These are phyloP conservation scores for Condylura cristata DNA, from an alignment of 2,113 vertebrate genomes.

Conservation along the genomic window DNA sequence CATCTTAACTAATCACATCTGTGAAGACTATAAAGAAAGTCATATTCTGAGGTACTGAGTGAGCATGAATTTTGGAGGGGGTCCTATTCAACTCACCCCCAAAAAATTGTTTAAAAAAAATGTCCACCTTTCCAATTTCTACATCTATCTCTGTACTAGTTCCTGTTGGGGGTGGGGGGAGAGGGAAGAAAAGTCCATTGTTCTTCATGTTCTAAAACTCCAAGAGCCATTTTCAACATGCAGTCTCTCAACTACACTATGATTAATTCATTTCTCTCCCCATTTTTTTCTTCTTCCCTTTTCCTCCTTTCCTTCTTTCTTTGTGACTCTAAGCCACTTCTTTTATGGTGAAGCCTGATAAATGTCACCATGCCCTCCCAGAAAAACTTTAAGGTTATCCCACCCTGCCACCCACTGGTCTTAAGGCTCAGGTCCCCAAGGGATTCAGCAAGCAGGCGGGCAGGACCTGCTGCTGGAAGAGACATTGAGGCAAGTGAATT, in stretches of 20 bases:
- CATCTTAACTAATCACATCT: not conserved
- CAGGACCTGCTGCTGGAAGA: not conserved
- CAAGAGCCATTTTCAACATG: no score
- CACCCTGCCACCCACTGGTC: not conserved
- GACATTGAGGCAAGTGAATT: rapidly evolving
- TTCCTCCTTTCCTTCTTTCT: not conserved
- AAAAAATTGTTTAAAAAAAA: not conserved
- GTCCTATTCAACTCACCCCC: not conserved
- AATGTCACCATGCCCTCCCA: no score
- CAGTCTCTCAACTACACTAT: not conserved
- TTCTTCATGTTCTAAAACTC: not conserved
- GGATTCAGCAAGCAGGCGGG: no score
- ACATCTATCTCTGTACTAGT: not conserved
- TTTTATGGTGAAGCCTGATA: not conserved
- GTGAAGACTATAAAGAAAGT: not conserved
- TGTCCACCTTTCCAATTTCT: not conserved
- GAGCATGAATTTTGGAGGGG: not conserved
- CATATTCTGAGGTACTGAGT: not conserved
- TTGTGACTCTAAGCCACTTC: not conserved
- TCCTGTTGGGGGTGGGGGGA: not conserved
- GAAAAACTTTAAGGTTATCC: not conserved
- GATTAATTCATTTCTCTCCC: conserved; percentile 36
- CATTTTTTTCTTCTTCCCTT: not conserved
- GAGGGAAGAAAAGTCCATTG: not conserved
- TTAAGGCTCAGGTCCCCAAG: not conserved